Conservation (phyloP, 2,797 vertebrate genomes). For the Xiphorhynchus erythropygius region DNA sequence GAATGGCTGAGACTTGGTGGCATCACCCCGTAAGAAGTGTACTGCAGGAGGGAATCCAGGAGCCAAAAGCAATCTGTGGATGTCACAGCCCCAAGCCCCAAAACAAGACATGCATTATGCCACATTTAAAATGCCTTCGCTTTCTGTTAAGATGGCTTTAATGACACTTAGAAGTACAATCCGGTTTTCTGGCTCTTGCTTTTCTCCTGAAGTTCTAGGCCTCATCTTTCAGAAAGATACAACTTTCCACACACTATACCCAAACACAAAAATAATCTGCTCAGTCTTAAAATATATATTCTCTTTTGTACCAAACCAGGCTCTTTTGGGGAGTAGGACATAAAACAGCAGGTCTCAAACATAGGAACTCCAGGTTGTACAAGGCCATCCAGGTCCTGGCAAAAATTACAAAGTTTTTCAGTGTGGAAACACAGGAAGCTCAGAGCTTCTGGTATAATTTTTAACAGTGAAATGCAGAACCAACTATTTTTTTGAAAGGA, state of each 20-base stretch:
- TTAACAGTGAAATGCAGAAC: neutral
- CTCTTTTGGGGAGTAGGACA: neutral
- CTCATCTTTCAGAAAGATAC: neutral
- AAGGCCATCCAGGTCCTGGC: neutral
- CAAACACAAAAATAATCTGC: neutral
- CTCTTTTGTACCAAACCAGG: neutral
- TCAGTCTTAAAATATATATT: neutral
- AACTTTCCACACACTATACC: neutral
- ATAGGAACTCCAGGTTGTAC: neutral
- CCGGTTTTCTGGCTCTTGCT: neutral
- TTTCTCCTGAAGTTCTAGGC: neutral
- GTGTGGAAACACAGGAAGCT: neutral
- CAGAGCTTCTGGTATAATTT: neutral
- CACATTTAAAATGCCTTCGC: neutral
- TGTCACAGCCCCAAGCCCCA: neutral
- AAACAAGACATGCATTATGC: neutral
- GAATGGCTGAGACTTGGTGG: constrained; percentile 95
- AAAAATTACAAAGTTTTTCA: neutral
- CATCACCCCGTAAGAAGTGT: constrained; percentile 92
- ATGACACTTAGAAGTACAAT: neutral
- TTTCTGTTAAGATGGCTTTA: neutral
- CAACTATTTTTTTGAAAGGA: neutral
- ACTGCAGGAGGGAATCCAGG: constrained; percentile 93
- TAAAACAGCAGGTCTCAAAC: neutral
- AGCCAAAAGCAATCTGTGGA: constrained; percentile 95